Conservation (phyloP, 2,888 invertebrate genomes). For the Malachius bipustulatus region DNA sequence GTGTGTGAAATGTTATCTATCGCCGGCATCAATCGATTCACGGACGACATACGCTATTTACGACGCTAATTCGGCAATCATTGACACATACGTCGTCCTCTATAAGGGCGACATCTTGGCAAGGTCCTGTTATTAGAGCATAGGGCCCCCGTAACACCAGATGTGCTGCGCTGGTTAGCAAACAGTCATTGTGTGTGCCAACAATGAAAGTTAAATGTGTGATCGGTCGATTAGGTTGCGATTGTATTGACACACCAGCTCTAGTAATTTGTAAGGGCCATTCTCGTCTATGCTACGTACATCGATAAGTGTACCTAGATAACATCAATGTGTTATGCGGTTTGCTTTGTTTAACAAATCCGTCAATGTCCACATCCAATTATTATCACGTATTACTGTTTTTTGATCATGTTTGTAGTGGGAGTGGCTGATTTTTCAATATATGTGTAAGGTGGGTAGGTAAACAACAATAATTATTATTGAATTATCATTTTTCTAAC, state of each 20-base stretch:
- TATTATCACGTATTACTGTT: no score
- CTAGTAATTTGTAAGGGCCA: constrained; percentile 35
- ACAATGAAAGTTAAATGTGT: constrained; percentile 38
- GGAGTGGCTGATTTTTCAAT: no score
- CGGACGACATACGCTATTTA: constrained; percentile 32
- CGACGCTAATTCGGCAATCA: constrained; percentile 28
- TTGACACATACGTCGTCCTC: constrained; percentile 23
- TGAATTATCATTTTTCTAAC: no score
- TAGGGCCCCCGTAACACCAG: no score
- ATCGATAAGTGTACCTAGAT: no score
- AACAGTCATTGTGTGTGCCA: constrained; percentile 33
- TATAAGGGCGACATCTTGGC: constrained; percentile 20
- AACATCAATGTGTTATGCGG: constrained; percentile 29
- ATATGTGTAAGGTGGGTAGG: no score
- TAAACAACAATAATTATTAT: no score
- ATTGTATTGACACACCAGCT: constrained; percentile 34
- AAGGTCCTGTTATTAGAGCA: constrained; percentile 4
- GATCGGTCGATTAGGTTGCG: constrained; percentile 36
- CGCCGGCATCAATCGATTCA: constrained; percentile 33
- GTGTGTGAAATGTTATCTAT: constrained; percentile 35
- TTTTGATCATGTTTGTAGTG: no score
- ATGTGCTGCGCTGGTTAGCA: constrained; percentile 35
- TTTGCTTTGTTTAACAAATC: constrained; percentile 32
- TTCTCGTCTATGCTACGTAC: constrained; percentile 26
- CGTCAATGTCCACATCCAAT: constrained; percentile 27